Evolutionary conservation across 1,140 invertebrate species (phyloP), one percentile per base, ranked within the genome.

Genomic region (Nylanderia fulva): DNA sequence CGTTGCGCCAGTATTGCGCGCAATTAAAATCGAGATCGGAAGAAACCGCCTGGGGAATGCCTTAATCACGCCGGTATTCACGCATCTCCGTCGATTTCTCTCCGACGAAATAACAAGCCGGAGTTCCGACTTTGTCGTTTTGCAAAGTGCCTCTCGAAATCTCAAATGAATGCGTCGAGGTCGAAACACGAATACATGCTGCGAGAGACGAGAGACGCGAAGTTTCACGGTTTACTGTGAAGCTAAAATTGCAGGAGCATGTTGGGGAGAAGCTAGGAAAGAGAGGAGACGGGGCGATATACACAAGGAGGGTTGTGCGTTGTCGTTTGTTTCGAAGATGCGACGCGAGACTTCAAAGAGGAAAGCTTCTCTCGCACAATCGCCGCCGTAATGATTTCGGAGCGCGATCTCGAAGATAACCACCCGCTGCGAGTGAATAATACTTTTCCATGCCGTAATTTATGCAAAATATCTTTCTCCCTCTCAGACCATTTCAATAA

Each of bases 11-110:
- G 72, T 84, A 91, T 92, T 90, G 86, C 84, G 86, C 72, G 85
- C 90, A 92, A 92, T 92, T 92, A 92, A 92, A 91, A 91, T 77
- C 84, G 52, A 56, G 33, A 85, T 60, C 63, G 60, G 42, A 66
- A 66, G 75, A 36, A 66, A 2, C 54, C 36, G 11, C 13, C 6
- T n/a, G 33, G 18, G 68, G 63, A 48, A 4, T 24, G 66, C 77
- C 48, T 77, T 84, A 87, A 76, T 79, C 66, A 58, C 56, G 45
- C 24, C 48, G 69, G 36, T 83, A 88, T 88, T 87, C 86, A 69
- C 54, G 71, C 86, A 45, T 76, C 87, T 80, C 82, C 66, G 45
- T 72, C 36, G 18, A 45, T 48, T 18, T 74, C 68, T 74, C 56
- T 56, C 60, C 82, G 29, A 18, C 63, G 76, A 85, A 88, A 88